Conservation (phyloP, 2,888 invertebrate species). For the Prosopocoilus inquinatus region DNA sequence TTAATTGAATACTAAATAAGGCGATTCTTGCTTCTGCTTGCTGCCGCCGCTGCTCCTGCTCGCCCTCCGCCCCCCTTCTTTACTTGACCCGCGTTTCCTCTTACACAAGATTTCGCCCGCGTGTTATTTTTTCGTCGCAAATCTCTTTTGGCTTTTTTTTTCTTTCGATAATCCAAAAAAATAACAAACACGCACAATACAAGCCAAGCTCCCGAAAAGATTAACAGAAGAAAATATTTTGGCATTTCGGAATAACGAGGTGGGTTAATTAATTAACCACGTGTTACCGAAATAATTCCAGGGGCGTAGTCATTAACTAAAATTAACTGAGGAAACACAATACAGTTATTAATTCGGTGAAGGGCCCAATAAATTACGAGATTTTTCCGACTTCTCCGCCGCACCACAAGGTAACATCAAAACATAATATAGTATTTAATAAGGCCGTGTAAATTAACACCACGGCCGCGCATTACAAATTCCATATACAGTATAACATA, state of each 20-base stretch:
- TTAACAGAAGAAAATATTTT: too few species aligned
- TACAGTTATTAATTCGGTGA: slow-evolving; percentile 42
- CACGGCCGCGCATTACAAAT: slow-evolving; percentile 46
- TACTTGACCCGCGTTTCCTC: neutral
- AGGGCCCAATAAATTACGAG: slow-evolving; percentile 41
- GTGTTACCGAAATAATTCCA: too few species aligned
- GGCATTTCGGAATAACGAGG: too few species aligned
- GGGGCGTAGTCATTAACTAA: slow-evolving; percentile 5
- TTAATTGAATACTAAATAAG: slow-evolving; percentile 32
- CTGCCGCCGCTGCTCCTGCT: neutral
- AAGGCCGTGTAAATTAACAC: slow-evolving; percentile 50
- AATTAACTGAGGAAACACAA: slow-evolving; percentile 22
- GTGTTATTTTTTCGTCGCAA: too few species aligned
- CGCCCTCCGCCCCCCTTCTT: neutral
- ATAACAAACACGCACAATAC: too few species aligned
- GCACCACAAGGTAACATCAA: slow-evolving; percentile 47
- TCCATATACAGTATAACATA: slow-evolving; percentile 48
- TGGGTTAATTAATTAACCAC: too few species aligned
- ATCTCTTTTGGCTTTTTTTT: too few species aligned
- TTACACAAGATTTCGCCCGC: too few species aligned
- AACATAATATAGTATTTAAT: slow-evolving; percentile 53
- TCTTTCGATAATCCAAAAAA: too few species aligned
- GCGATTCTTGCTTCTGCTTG: neutral
- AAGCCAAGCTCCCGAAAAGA: too few species aligned
- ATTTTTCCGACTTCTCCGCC: slow-evolving; percentile 36